phyloP scores from a whole-genome alignment of 1,140 invertebrate genomes.

The Panagrolaimus sp. region DNA sequence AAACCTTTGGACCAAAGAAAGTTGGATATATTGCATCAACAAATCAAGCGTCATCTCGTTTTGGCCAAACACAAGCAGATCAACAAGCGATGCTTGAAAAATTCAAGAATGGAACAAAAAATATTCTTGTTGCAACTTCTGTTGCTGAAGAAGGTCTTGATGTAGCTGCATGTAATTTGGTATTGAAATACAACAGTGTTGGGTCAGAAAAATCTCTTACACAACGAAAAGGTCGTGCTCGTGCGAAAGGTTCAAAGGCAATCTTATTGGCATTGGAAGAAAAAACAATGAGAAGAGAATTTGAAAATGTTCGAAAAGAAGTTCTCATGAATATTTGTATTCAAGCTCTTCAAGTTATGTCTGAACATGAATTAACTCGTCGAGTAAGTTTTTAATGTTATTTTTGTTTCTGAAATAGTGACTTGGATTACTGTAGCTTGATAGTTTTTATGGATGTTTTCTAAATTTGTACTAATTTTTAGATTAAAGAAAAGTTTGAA shows the following conservation, averaged over 20 bases:
- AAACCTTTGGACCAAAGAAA: not conserved
- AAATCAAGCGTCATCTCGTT: not conserved
- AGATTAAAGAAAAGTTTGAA: too few species aligned
- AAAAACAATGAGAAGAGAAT: slow-evolving; percentile 26
- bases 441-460: too few species aligned
- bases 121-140: slow-evolving; percentile 62
- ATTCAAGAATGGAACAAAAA: slow-evolving; percentile 57
- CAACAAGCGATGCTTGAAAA: not conserved
- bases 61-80: not conserved
- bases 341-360: not conserved
- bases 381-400: too few species aligned
- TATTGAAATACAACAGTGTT: slow-evolving; percentile 59
- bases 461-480: too few species aligned
- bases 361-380: not conserved
- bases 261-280: slow-evolving; percentile 39
- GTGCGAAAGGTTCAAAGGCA: slow-evolving; percentile 27
- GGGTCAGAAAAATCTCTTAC: slow-evolving; percentile 59
- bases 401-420: too few species aligned
- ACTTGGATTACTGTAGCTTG: too few species aligned
- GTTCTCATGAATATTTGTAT: slow-evolving; percentile 25
- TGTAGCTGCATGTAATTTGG: slow-evolving; percentile 59
- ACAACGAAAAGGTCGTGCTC: slow-evolving; percentile 55
- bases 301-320: slow-evolving; percentile 40
- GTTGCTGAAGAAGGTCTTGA: slow-evolving; percentile 61
- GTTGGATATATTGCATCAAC: slow-evolving; percentile 27